Evolutionary conservation across 2,888 invertebrate genomes (phyloP), one percentile per base, ranked within the genome.

Genomic region (Drymonia ruficornis): DNA sequence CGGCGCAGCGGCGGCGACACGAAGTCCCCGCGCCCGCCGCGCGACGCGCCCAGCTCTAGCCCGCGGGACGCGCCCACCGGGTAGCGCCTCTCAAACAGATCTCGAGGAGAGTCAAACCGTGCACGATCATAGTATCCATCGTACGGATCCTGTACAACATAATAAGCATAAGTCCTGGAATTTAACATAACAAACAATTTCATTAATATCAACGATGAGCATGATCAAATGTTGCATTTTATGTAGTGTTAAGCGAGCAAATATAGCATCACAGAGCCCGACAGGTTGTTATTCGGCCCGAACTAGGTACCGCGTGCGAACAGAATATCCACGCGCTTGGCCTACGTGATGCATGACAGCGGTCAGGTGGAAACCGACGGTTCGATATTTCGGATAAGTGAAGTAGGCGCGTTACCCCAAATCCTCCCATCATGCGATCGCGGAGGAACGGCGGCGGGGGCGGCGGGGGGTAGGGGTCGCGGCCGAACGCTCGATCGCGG

Each of bases 401-500:
- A 80, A 72, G 72, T 74, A 78, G 86, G 80, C 91, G 91, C 93
- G 95, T 95, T 91, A 96, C 96, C 95, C 96, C 95, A 94, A 96
- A 96, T 94, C 96, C 96, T 94, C 97, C 97, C 96, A 97, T 96
- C 94, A 97, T 96, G 93, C 97, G 95, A 93, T 97, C 97, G 93
- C 97, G 96, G 80, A 97, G 95, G 95, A 97, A 97, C 76, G 97
- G 96, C 84, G 96, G 96, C 93, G 96, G 97, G 90, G 97, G 97
- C 88, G 97, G 97, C 87, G 97, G 97, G 77, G 97, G 97, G 93
- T 97, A 97, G 78, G 97, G 96, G 92, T 97, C 97, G 88, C 97
- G 96, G 89, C 96, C 96, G 92, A 96, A 97, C 94, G 96, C 96
- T 83, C 97, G 96, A 93, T 97, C 97, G 93, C 97, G 96, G 94